Percentiles rank a stretch among this genome's conserved stretches.
These are phyloP conservation scores for Drosophila buzzatii DNA, from an alignment of 2,888 invertebrate genomes.

Conservation along the genomic window DNA sequence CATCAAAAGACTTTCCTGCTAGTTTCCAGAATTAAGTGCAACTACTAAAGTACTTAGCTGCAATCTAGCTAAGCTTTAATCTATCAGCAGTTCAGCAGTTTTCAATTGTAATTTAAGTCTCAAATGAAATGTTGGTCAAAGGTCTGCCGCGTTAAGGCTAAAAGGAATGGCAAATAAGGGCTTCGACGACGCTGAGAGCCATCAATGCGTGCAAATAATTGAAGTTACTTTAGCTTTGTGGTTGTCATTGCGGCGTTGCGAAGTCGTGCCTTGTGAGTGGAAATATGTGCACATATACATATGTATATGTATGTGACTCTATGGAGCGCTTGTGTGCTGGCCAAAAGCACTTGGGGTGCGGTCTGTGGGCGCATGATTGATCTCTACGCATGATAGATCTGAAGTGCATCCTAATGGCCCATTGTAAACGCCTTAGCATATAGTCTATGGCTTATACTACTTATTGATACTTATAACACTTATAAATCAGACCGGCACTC, in stretches of 20 bases:
- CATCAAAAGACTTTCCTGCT: no score
- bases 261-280: not conserved
- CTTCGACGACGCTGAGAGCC: constrained; percentile 1
- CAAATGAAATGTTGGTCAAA: not conserved
- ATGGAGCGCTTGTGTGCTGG: no score
- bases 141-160: not conserved
- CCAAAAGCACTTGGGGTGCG: not conserved
- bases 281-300: not conserved
- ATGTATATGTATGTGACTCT: not conserved
- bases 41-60: not conserved
- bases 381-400: constrained; percentile 56
- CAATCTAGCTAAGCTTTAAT: not conserved
- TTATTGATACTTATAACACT: constrained; percentile 21
- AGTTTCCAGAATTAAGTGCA: not conserved
- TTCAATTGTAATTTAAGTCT: not conserved
- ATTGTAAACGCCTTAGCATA: constrained; percentile 29
- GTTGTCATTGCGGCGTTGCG: constrained; percentile 37
- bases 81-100: not conserved
- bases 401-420: constrained; percentile 42
- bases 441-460: not conserved
- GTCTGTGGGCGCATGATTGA: constrained; percentile 30
- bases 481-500: constrained; percentile 46
- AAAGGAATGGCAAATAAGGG: not conserved
- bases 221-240: constrained; percentile 51
- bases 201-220: constrained; percentile 54